Evolutionary conservation across 1,140 invertebrate genomes (phyloP).

Genomic region (Aphis craccivora): DNA sequence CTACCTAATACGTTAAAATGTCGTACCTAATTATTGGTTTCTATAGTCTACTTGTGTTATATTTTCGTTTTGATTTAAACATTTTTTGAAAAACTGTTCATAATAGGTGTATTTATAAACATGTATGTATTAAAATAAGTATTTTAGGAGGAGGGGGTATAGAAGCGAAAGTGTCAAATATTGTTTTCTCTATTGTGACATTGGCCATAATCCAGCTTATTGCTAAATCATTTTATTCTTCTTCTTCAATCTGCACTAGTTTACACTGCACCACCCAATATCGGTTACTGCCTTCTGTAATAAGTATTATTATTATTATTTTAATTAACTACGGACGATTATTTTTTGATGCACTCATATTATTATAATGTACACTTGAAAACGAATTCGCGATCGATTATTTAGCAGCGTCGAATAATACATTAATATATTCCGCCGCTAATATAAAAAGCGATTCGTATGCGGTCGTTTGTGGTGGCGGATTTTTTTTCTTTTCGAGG

Average conservation of each 20-base stretch:
- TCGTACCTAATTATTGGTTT: no score
- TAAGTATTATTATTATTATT: neutral
- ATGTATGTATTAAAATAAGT: neutral
- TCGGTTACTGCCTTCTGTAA: neutral
- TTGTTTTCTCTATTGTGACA: neutral
- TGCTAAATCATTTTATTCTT: neutral
- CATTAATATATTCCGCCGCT: neutral
- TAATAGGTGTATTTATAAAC: neutral
- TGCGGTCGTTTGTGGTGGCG: neutral
- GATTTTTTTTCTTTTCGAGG: neutral
- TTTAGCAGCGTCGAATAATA: neutral
- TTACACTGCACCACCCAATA: neutral
- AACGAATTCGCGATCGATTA: neutral
- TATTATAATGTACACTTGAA: neutral
- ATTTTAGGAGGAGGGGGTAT: no score
- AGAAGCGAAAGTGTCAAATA: no score
- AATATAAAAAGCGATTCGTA: constrained; percentile 8
- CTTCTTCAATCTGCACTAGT: neutral
- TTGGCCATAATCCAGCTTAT: no score
- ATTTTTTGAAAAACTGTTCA: neutral
- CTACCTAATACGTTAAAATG: no score
- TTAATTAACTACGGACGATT: neutral
- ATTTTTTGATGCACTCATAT: neutral
- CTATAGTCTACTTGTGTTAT: no score
- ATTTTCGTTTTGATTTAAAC: neutral